These are phyloP conservation scores for Pecten maximus DNA, from an alignment of 2,888 invertebrate species.

Conservation along the genomic window DNA sequence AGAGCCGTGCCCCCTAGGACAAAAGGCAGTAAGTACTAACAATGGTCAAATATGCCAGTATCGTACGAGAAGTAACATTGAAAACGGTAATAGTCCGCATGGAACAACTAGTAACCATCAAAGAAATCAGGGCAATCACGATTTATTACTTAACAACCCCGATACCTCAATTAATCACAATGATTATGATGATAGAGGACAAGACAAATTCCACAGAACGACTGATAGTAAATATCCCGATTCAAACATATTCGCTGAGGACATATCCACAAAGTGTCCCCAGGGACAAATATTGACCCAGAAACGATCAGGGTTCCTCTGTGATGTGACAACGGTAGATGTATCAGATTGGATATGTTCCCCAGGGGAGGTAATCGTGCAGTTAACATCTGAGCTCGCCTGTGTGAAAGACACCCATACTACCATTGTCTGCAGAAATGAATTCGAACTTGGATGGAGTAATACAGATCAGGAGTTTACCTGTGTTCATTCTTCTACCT, in stretches of 20 bases:
- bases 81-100: neutral
- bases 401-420: constrained; percentile 55
- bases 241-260: neutral
- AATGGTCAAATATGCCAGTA: neutral
- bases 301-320: constrained; percentile 54
- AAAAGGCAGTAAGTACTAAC: neutral
- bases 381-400: constrained; percentile 47
- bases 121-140: neutral
- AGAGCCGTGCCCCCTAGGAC: neutral
- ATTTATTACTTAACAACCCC: neutral
- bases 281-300: constrained; percentile 52
- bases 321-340: constrained; percentile 41
- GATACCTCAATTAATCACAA: neutral
- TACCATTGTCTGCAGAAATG: constrained; percentile 52
- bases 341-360: constrained; percentile 49
- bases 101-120: too few relatives aligned
- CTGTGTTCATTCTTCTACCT: neutral
- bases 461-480: constrained; percentile 27
- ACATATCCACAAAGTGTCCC: constrained; percentile 44
- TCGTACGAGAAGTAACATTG: neutral
- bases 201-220: neutral
- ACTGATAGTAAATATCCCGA: neutral
- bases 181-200: neutral
- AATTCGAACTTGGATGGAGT: constrained; percentile 38
- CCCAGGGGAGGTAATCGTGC: constrained; percentile 45